phyloP scores from a whole-genome alignment of 2,888 invertebrate species.

The Drosophila sordidula region DNA sequence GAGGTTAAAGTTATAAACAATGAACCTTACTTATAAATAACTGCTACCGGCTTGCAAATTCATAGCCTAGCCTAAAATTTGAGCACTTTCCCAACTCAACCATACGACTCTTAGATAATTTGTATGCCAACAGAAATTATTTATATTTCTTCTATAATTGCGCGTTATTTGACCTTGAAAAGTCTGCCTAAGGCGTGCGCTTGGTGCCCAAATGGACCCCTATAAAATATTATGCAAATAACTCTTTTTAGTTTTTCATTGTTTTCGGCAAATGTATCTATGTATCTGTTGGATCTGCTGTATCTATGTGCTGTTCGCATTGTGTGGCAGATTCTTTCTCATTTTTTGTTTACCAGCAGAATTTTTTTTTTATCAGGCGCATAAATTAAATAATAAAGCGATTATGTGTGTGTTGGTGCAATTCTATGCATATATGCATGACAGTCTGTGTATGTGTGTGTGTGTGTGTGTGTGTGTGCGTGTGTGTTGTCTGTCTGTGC shows the following conservation, averaged over 20 bases:
- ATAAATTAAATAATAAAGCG: conserved; percentile 84
- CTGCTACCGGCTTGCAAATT: not conserved
- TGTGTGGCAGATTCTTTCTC: conserved; percentile 35
- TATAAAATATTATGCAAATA: conserved; percentile 46
- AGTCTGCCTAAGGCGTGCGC: conserved; percentile 17
- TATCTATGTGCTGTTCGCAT: conserved; percentile 29
- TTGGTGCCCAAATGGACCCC: conserved; percentile 7
- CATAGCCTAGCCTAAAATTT: too few relatives aligned
- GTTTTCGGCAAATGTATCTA: conserved; percentile 40
- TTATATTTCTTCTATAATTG: not conserved
- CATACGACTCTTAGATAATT: too few relatives aligned
- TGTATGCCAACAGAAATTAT: not conserved
- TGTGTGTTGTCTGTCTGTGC: conserved; percentile 59
- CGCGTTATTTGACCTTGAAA: conserved; percentile 30
- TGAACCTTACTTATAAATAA: too few relatives aligned
- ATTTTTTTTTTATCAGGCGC: conserved; percentile 58
- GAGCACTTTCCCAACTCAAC: too few relatives aligned
- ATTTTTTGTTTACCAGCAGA: conserved; percentile 67
- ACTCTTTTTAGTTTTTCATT: conserved; percentile 32
- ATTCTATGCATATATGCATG: conserved; percentile 25
- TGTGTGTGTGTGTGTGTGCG: conserved; percentile 34
- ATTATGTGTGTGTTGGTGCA: conserved; percentile 51
- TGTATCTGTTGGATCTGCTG: conserved; percentile 24
- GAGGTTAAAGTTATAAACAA: too few relatives aligned
- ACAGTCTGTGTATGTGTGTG: not conserved